These are phyloP conservation scores for Zoanthus sociatus DNA, from an alignment of 92 coral and sea anemone genomes.

Conservation along the genomic window DNA sequence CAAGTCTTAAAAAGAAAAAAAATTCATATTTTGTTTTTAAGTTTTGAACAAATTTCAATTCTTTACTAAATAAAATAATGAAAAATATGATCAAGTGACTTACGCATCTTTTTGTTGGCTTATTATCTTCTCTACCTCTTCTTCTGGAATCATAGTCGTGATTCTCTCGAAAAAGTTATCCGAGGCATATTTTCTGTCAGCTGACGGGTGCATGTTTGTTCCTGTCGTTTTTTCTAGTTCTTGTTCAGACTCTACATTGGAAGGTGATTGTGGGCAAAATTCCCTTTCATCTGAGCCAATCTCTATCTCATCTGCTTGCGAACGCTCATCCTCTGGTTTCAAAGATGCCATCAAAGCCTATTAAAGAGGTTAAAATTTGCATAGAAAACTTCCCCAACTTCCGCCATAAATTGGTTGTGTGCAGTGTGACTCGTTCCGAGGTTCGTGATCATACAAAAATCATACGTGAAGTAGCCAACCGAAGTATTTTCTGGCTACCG, in stretches of 20 bases:
- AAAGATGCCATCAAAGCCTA: slow-evolving; percentile 12
- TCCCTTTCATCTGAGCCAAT: slow-evolving; percentile 12
- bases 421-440: slow-evolving; percentile 23
- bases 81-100: neutral
- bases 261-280: slow-evolving; percentile 24
- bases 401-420: slow-evolving; percentile 22
- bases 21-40: neutral
- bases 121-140: slow-evolving; percentile 62
- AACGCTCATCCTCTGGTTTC: neutral
- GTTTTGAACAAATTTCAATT: too few species aligned
- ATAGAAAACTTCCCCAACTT: neutral
- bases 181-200: slow-evolving; percentile 48
- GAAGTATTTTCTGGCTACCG: neutral
- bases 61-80: neutral
- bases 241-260: slow-evolving; percentile 10
- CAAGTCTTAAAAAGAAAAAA: slow-evolving; percentile 58
- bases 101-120: slow-evolving; percentile 72
- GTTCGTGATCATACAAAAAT: neutral
- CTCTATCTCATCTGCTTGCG: slow-evolving; percentile 6
- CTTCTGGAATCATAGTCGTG: slow-evolving; percentile 62
- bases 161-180: slow-evolving; percentile 69
- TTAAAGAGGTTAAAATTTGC: neutral
- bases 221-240: slow-evolving; percentile 7
- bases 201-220: neutral
- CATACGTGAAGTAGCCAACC: neutral